phyloP scores from a whole-genome alignment of 2,888 invertebrate genomes.

The Blomia tropicalis region DNA sequence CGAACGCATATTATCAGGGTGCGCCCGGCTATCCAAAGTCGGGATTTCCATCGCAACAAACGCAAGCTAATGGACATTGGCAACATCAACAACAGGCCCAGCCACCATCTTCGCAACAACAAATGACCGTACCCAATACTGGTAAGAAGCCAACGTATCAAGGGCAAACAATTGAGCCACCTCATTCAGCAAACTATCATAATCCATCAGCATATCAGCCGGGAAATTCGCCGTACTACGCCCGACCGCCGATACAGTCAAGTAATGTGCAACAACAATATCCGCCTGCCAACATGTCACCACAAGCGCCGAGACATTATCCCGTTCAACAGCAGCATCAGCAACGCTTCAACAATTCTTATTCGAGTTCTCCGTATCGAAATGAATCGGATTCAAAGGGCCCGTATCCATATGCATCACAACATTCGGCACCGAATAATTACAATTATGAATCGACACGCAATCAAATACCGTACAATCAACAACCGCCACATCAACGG shows the following conservation, averaged over 20 bases:
- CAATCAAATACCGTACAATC: not conserved
- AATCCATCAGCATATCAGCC: not conserved
- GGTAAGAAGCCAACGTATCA: not conserved
- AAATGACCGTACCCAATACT: not conserved
- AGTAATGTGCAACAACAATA: not conserved
- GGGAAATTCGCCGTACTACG: not conserved
- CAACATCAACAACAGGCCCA: too few species aligned
- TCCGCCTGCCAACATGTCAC: not conserved
- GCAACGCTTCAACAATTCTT: not conserved
- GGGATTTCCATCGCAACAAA: not conserved
- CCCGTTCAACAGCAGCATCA: not conserved
- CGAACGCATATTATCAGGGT: not conserved
- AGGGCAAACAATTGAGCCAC: not conserved
- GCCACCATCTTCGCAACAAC: not conserved
- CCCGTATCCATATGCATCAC: not conserved
- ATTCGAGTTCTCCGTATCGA: not conserved
- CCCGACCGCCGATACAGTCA: not conserved
- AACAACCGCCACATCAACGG: not conserved
- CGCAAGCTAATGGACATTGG: not conserved
- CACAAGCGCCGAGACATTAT: not conserved
- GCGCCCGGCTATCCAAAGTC: not conserved
- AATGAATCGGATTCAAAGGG: not conserved
- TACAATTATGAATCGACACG: not conserved
- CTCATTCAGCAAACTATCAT: not conserved
- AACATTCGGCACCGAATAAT: too few species aligned